phyloP scores from a whole-genome alignment of 2,113 vertebrate species.

The Chrysochloris asiatica region DNA sequence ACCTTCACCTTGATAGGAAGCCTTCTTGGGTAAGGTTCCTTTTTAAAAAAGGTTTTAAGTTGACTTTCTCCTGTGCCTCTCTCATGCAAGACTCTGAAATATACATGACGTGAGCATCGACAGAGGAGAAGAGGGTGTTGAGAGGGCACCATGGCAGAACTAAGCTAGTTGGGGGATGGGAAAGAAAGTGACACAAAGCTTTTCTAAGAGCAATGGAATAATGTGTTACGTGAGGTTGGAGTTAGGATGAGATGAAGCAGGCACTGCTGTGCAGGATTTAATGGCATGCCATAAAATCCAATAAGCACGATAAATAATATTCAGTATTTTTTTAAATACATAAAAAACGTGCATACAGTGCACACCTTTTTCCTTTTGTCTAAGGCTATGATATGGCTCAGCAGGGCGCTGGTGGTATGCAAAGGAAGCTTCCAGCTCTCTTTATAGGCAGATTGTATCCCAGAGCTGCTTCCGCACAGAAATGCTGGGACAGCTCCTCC shows the following conservation, averaged over 20 bases:
- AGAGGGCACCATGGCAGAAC: background rate
- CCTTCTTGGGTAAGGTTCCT: background rate
- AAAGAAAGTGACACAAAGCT: background rate
- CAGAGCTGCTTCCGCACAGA: background rate
- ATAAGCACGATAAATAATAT: background rate
- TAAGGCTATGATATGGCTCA: background rate
- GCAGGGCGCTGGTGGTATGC: too few relatives aligned
- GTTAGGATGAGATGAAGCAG: background rate
- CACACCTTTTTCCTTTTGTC: background rate
- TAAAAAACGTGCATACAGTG: background rate
- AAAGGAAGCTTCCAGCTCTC: background rate
- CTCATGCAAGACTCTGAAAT: background rate
- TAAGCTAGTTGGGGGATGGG: background rate
- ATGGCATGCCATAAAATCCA: background rate
- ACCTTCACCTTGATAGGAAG: background rate
- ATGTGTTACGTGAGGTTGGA: background rate
- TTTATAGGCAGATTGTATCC: background rate
- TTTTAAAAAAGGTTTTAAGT: conserved; percentile 7
- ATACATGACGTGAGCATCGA: background rate
- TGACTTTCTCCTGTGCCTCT: background rate
- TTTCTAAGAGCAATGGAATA: background rate
- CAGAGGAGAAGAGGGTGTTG: background rate
- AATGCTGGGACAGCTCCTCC: background rate
- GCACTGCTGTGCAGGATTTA: background rate
- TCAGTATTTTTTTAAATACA: background rate